These are phyloP conservation scores for Naja naja DNA, from an alignment of 2,113 vertebrate genomes.

Conservation along the genomic window DNA sequence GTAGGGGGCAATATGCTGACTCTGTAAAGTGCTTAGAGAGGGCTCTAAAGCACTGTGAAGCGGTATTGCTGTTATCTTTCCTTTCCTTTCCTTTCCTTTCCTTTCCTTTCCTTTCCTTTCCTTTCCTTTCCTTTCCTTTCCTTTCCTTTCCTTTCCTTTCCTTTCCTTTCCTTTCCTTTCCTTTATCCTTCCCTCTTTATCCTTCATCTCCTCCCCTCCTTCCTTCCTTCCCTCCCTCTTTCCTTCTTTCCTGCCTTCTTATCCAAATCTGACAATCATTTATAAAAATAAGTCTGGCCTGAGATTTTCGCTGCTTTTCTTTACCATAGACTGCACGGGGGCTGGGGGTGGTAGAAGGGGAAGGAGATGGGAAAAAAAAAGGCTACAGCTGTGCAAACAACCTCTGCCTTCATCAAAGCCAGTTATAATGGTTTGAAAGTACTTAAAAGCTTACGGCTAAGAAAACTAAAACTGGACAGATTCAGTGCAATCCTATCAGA, in stretches of 20 bases:
- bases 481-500: conserved; percentile 80
- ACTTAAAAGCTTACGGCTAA: conserved; percentile 77
- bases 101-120: too few relatives aligned
- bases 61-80: too few relatives aligned
- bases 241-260: conserved; percentile 23
- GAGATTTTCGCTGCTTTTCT: conserved; percentile 59
- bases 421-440: conserved; percentile 72
- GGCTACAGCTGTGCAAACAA: neutral
- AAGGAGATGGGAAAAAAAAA: neutral
- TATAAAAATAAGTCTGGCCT: conserved; percentile 61
- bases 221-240: too few relatives aligned
- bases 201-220: too few relatives aligned
- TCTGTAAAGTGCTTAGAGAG: too few relatives aligned
- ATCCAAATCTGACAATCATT: conserved; percentile 73
- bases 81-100: too few relatives aligned
- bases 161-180: too few relatives aligned
- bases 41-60: too few relatives aligned
- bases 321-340: accelerated
- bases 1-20: too few relatives aligned
- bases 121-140: too few relatives aligned
- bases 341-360: neutral
- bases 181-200: too few relatives aligned
- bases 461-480: conserved; percentile 77
- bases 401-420: conserved; percentile 57
- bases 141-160: too few relatives aligned